Evolutionary conservation across 2,888 invertebrate genomes (phyloP), one percentile per base, ranked within the genome.

Genomic region (Hofmannophila pseudospretella): DNA sequence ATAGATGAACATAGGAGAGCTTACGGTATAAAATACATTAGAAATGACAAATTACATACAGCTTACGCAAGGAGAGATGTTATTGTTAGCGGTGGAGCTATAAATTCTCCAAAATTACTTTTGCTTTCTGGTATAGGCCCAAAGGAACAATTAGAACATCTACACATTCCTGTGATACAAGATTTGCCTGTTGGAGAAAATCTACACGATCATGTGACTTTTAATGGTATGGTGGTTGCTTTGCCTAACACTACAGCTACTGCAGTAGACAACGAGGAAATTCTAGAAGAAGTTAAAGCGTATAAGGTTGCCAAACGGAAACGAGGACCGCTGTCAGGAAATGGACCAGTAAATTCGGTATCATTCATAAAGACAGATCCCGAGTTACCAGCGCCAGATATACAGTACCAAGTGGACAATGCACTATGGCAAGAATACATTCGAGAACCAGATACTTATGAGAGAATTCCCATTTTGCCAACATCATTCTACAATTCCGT

Each of bases 401-500:
- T 93, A 5, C 91, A 93, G 20, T 28, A 68, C 45, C 82, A 88
- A 31, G 85, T 90, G 12, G 89, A 90, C 45, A 69, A 81, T 0
- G 55, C 67, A 0, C 85, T 79, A 37, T 75, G 85, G 20, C 54
- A 71, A 32, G 88, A 90, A 49, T 89, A 85, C 39, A 50, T 87
- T 0, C 0, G 88, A 89, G 89, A 90, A 44, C 90, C 91, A 4
- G 34, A 36, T 2, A 30, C 32, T 0, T 54, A 45, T 32, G 57
- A 61, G 2, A 36, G 43, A 11, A 54, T 79, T 0, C 51, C 66
- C 2, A 74, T 85, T 19, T 68, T 74, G 11, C 90, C 92, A 0
- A 62, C 89, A 2, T 52, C 89, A 0, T 92, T 89, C 56, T 92
- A 92, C 54, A 79, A 90, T 43, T 88, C 88, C 0, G 63, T 92